phyloP scores from a whole-genome alignment of 2,888 invertebrate genomes.

The Bimastos eiseni region DNA sequence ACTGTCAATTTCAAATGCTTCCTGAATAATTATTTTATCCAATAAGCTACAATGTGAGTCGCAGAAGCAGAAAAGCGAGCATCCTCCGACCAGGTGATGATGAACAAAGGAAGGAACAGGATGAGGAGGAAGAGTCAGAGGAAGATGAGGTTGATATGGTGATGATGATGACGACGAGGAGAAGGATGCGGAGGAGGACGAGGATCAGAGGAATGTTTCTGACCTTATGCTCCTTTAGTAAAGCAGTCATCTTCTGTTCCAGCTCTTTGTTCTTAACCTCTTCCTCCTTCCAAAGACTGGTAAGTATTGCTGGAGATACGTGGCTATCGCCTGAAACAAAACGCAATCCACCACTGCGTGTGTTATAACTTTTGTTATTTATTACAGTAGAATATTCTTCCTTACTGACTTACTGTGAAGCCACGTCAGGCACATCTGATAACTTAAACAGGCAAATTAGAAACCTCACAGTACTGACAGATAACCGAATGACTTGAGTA shows the following conservation, averaged over 20 bases:
- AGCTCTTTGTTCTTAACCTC: constrained; percentile 44
- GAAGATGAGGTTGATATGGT: neutral
- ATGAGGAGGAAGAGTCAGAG: neutral
- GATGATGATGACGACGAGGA: neutral
- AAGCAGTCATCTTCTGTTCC: constrained; percentile 44
- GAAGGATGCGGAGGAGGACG: too few species aligned
- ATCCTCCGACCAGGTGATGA: neutral
- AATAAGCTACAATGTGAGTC: neutral
- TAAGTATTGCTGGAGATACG: constrained; percentile 48
- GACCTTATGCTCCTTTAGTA: constrained; percentile 39
- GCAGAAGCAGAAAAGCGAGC: neutral
- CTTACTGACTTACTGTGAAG: too few species aligned
- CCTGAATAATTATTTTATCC: neutral
- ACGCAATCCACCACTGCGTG: neutral
- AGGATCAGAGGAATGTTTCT: neutral
- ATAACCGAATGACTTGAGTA: too few species aligned
- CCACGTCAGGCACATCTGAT: too few species aligned
- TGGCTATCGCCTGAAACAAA: constrained; percentile 42
- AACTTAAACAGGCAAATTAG: too few species aligned
- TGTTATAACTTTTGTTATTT: too few species aligned
- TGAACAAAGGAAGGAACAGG: neutral
- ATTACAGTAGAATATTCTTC: too few species aligned
- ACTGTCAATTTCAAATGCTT: too few species aligned
- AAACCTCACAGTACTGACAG: too few species aligned
- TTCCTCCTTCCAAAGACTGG: constrained; percentile 47